Base-by-base conservation (phyloP, 2,113 vertebrate genomes). In the Geococcyx californianus region DNA sequence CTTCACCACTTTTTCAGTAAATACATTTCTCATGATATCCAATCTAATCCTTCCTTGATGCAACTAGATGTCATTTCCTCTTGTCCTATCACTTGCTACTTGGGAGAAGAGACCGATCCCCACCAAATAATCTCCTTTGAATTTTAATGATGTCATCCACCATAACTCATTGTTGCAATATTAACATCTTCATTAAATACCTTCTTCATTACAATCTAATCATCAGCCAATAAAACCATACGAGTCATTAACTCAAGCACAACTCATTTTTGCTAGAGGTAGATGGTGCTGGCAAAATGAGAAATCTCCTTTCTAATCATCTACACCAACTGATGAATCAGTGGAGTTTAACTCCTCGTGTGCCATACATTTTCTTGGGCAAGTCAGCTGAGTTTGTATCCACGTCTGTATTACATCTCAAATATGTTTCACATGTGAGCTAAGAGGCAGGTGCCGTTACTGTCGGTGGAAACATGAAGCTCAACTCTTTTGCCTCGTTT, bases 101-200 rank as follows among this genome's bases (percentile, higher is more conserved):
- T 47, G 45, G 45, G 45, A 47, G 19, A 47, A 47, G 45, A 47
- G 45, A 20, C 18, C 21, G 20, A 20, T 20, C 19, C 45, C 45
- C 45, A 19, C 45, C 21, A 47, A 47, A 7, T 47, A 81, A 70
- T 62, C 10, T 92, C 90, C 60, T 31, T 84, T 55, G 25, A 95
- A 94, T 95, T 96, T 94, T 90, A 95, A 85, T 56, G 2, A 42
- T 73, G 36, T 75, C n/a, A 90, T 59, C 40, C 74, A 76, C 11
- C 16, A 77, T 18, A 23, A 10, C 90, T 96, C 45, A 52, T 36
- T 45, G 31, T 82, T 87, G 19, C 45, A 91, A 82, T 91, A 92
- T 52, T 82, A 87, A 28, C 31, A 62, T 74, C 80, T 81, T 47
- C 7, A 47, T 47, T 93, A 80, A 94, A 49, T 76, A 64, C 31